Evolutionary conservation across 2,113 vertebrate genomes (phyloP).

Genomic region (Tympanuchus pallidicinctus): DNA sequence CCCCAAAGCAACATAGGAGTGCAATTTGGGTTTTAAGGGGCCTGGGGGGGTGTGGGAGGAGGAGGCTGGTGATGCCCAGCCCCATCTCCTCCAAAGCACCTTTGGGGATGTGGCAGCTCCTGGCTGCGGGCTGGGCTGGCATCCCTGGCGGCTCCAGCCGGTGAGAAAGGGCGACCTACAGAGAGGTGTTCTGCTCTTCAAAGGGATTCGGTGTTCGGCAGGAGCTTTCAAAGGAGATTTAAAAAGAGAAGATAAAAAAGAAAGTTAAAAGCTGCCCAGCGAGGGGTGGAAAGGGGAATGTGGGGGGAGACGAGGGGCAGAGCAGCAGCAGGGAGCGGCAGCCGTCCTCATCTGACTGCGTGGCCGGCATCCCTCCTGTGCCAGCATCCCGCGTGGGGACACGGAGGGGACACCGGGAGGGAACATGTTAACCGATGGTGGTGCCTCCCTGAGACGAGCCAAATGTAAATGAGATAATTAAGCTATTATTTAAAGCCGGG

Average conservation of each 20-base stretch:
- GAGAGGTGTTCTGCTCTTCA: constrained; percentile 61
- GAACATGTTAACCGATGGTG: constrained; percentile 77
- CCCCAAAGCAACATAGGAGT: not conserved
- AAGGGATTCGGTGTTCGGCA: constrained; percentile 51
- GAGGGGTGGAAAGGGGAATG: constrained; percentile 46
- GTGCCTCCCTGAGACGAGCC: constrained; percentile 74
- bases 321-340: not conserved
- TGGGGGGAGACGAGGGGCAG: constrained; percentile 47
- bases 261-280: constrained; percentile 65
- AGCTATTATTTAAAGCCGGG: constrained; percentile 79
- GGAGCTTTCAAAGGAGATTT: constrained; percentile 64
- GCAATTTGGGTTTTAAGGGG: not conserved
- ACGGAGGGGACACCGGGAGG: constrained; percentile 56
- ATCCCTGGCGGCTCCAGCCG: constrained; percentile 3
- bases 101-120: not conserved
- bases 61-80: not conserved
- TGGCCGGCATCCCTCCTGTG: not conserved
- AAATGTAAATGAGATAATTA: constrained; percentile 83
- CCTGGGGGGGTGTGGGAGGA: not conserved
- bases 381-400: not conserved
- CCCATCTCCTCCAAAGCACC: not conserved
- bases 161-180: constrained; percentile 64
- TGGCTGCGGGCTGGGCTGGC: not conserved
- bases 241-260: constrained; percentile 64
- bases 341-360: not conserved